phyloP scores from a whole-genome alignment of 2,113 vertebrate species.

The Petromus typicus region DNA sequence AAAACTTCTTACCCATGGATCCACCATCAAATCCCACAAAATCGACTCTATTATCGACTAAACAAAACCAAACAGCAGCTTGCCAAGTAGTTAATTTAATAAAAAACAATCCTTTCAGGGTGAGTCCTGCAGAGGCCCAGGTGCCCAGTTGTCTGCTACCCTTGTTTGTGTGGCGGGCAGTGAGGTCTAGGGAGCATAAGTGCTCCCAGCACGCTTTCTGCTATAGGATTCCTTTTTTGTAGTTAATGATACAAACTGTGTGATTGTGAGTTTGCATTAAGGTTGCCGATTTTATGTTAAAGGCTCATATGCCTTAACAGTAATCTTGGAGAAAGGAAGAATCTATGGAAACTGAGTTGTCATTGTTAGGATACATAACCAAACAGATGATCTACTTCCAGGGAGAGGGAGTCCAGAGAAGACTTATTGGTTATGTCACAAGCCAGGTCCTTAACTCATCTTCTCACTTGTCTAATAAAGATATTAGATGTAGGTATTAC shows the following conservation, averaged over 20 bases:
- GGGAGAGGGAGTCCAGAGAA: background rate
- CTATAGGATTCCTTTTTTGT: background rate
- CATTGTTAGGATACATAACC: background rate
- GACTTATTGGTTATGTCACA: background rate
- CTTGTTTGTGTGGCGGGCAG: background rate
- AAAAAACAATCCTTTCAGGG: background rate
- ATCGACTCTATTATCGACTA: background rate
- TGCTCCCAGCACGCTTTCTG: background rate
- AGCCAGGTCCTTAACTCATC: background rate
- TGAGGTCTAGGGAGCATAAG: background rate
- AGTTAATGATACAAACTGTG: background rate
- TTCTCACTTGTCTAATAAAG: background rate
- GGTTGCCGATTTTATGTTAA: background rate
- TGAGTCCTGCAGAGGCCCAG: background rate
- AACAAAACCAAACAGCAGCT: background rate
- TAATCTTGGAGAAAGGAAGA: background rate
- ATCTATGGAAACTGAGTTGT: background rate
- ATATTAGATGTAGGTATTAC: background rate
- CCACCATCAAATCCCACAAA: background rate
- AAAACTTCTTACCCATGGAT: background rate
- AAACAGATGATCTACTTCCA: background rate
- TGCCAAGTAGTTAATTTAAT: background rate
- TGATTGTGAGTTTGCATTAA: background rate
- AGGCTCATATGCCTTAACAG: background rate
- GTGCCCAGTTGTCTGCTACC: background rate